Evolutionary conservation across 2,888 invertebrate species (phyloP), one percentile per base, ranked within the genome.

Genomic region (Acronicta aceris): DNA sequence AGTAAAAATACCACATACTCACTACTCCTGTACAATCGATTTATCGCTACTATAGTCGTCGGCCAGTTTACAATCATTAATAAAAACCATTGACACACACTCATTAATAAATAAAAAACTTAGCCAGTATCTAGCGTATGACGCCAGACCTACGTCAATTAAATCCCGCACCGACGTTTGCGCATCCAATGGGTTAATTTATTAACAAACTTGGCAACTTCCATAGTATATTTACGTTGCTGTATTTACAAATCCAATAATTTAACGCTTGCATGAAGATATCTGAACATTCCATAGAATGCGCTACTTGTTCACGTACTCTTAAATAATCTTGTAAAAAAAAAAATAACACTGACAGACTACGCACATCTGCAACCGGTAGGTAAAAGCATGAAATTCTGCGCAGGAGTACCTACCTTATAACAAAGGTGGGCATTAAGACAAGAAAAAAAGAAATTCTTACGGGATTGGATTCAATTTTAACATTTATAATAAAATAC

Each of bases 171-270:
- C 43, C 57, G 50, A 49, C 62, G 49, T 57, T 27, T 43, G 63
- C 63, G 63, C 58, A 73, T 67, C 43, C 50, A 36, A 76, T 41
- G n/a, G 40, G 49, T 54, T 52, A 64, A 59, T 76, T 76, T 73
- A 61, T 64, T 61, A 59, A 58, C 73, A 73, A 76, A 76, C 61
- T 68, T 76, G 73, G 77, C 73, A 74, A 45, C 54, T 60, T 47
- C 46, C 59, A 45, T 40, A 60, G 54, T 50, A 55, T 53, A 57
- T 42, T 42, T 59, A n/a, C 54, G 46, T 45, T 54, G 54, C 55
- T 59, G 56, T 65, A 65, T 66, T 60, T 59, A 57, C 49, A 16
- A 55, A 61, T 59, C 68, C 27, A 47, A 27, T 50, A 13, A 73
- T 59, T 59, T 55, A 68, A 42, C 30, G 15, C 36, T 60, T 56